Evolutionary conservation across 2,888 invertebrate genomes (phyloP), one percentile per base, ranked within the genome.

Genomic region (Lasiommata megera): DNA sequence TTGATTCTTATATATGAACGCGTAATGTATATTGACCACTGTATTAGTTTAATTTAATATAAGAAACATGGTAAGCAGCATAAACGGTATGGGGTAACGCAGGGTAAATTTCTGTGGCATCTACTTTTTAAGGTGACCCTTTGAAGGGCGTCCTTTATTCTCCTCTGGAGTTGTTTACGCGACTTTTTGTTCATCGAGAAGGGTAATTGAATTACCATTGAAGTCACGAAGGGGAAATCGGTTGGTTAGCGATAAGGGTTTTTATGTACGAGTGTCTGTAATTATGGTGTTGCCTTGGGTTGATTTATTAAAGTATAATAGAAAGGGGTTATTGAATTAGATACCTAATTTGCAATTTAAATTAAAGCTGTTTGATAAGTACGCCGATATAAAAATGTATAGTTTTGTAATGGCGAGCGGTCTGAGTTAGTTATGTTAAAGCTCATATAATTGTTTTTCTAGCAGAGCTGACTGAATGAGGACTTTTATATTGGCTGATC

Each of bases 141-240:
- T 77, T 68, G 76, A 83, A 86, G 82, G 84, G 72, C 79, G 68
- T 71, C 68, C 67, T 79, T 84, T 82, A 72, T 80, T 65, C 68
- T 62, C 64, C 67, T 74, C 69, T 66, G 57, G 67, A 74, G 68
- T 76, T 78, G 80, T 79, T 82, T 82, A 77, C 77, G 71, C 64
- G 65, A 70, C 66, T 66, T 66, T 70, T 72, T 74, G 69, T 72
- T 71, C 69, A 69, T 65, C 70, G 63, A 73, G 74, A 74, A 67
- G 72, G 71, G 72, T 77, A 80, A 84, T 80, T 74, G 73, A 79
- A 80, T 76, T 67, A 73, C 66, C 74, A 78, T 78, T 74, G 64
- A 70, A 72, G 73, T 72, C 71, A 73, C 70, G 67, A 69, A 67
- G 73, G 71, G 72, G 72, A 74, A 71, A 66, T 67, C 64, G 57